Base-by-base conservation (phyloP, 2,113 vertebrate genomes). In the Climacteris rufus region DNA sequence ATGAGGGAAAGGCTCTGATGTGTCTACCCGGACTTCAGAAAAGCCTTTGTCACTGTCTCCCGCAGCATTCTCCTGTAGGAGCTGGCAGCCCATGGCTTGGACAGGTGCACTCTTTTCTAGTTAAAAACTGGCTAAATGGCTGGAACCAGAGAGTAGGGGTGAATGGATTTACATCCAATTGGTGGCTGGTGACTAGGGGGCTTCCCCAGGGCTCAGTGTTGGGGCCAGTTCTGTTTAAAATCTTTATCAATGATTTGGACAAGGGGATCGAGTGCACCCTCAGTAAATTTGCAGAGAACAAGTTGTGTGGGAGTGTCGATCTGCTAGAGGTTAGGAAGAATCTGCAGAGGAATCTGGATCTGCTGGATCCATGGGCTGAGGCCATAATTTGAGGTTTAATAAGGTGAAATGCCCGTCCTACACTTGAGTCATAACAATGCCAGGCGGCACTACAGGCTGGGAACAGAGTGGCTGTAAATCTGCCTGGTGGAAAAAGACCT, bases 381-480 rank as follows among this genome's bases (percentile, higher is more conserved):
- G 17, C 25, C 42, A 40, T 5, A 54, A 16, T 35, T 30, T 79
- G 20, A 0, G 0, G 3, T 35, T 54, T 35, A 71, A 6, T 25
- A 63, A 56, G 25, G 30, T 0, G 0, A 56, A 49, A 21, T 49
- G 5, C 20, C 24, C 16, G 13, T 56, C 16, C 40, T 21, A 49
- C 11, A 13, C 40, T 12, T 64, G 40, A 35, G 31, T 21, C 25
- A 49, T 21, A 71, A 79, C n/a, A 63, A 31, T 20, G 11, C 25
- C 31, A 42, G 19, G 39, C 10, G n/a, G n/a, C 1, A 0, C 54
- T 39, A 16, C 63, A 61, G 54, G 12, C 33, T 45, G 45, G 33
- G 27, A 18, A 31, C 13, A 44, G 27, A 23, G 72, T 28, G 15
- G 2, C 39, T 87, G 63, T 37, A 69, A 87, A 69, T 3, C 37